phyloP scores from a whole-genome alignment of 2,113 vertebrate species.

The Rhynchomys soricoides region DNA sequence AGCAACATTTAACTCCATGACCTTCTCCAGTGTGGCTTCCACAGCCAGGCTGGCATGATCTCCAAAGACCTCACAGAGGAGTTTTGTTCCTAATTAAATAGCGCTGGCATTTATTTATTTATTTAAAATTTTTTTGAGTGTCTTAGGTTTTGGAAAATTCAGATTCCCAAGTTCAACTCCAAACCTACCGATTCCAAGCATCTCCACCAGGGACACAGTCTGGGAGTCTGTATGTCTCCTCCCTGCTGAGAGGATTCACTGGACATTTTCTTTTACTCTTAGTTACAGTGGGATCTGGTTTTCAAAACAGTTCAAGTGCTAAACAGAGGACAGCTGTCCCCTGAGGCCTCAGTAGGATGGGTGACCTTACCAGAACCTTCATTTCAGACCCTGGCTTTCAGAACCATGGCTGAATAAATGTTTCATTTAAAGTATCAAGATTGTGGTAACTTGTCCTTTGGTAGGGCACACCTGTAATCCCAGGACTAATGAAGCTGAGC shows the following conservation, averaged over 20 bases:
- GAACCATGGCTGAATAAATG: neutral
- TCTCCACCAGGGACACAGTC: neutral
- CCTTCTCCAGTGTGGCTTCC: neutral
- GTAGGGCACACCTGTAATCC: neutral
- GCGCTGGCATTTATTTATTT: neutral
- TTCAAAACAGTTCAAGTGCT: neutral
- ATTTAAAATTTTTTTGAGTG: neutral
- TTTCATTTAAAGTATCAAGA: neutral
- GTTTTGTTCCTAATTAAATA: too few species aligned
- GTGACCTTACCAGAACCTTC: rapidly evolving
- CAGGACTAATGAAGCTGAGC: neutral
- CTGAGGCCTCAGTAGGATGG: rapidly evolving
- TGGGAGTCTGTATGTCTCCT: neutral
- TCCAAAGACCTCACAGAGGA: neutral
- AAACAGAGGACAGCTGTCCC: neutral
- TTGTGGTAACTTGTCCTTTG: neutral
- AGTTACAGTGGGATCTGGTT: neutral
- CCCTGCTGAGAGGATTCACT: rapidly evolving
- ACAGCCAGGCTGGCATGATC: too few species aligned
- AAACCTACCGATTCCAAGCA: neutral
- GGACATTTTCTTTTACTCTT: neutral
- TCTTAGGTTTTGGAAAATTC: neutral
- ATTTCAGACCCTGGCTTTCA: neutral
- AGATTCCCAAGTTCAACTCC: neutral
- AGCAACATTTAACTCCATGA: neutral